Conservation (phyloP, 2,113 vertebrate species). For the Scomber japonicus region DNA sequence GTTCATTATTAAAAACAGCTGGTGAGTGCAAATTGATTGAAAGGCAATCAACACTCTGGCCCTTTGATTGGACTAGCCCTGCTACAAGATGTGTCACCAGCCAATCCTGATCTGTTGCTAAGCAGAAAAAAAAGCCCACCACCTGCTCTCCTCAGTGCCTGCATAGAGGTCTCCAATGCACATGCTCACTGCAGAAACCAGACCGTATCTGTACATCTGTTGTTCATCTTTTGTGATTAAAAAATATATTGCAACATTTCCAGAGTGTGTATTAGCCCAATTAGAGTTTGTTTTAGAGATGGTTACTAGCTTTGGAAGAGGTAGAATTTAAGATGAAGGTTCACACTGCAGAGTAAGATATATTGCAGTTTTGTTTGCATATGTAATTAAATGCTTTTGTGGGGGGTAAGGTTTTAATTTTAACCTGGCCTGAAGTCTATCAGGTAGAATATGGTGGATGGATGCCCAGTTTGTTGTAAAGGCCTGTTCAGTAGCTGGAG, state of each 20-base stretch:
- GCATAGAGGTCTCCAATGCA: neutral
- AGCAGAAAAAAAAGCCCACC: neutral
- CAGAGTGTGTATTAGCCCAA: neutral
- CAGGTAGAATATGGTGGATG: too few relatives aligned
- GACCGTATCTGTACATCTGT: too few relatives aligned
- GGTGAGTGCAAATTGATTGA: conserved; percentile 34
- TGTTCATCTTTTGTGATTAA: neutral
- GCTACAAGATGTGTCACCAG: neutral
- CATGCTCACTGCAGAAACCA: neutral
- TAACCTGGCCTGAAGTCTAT: too few relatives aligned
- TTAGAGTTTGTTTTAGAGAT: neutral
- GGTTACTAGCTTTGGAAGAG: neutral
- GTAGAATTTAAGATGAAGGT: too few relatives aligned
- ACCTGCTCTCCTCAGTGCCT: conserved; percentile 24
- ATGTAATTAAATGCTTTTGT: neutral
- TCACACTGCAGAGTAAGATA: neutral
- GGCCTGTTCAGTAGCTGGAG: too few relatives aligned
- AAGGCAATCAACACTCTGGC: conserved; percentile 33
- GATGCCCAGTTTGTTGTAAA: too few relatives aligned
- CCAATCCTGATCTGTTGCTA: conserved; percentile 53
- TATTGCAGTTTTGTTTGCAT: neutral
- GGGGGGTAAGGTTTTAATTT: too few relatives aligned
- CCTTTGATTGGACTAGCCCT: conserved; percentile 5
- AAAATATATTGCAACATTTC: neutral
- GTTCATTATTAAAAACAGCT: conserved; percentile 45